phyloP scores from a whole-genome alignment of 2,113 vertebrate genomes.

The Bubo bubo region DNA sequence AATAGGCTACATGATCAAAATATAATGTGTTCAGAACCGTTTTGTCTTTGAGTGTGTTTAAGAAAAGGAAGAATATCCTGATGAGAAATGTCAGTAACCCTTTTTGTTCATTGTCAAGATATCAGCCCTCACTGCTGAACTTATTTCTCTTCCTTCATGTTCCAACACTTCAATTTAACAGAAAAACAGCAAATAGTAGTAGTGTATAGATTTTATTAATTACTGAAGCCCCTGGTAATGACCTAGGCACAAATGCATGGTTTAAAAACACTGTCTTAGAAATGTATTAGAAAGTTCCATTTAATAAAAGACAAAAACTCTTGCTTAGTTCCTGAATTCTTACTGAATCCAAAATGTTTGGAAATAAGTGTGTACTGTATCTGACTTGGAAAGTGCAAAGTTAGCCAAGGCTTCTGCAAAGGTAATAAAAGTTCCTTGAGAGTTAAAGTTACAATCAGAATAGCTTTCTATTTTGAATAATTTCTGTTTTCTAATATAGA shows the following conservation, averaged over 20 bases:
- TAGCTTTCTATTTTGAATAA: neutral
- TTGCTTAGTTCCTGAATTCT: neutral
- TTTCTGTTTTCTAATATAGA: neutral
- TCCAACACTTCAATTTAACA: neutral
- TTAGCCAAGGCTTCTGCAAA: neutral
- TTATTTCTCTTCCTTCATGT: neutral
- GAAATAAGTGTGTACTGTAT: neutral
- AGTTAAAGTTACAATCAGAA: neutral
- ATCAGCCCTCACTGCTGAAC: neutral
- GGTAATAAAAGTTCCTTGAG: neutral
- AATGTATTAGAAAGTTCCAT: neutral
- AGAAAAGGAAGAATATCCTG: neutral
- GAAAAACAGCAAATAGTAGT: neutral
- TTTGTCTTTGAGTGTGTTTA: neutral
- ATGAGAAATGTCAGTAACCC: neutral
- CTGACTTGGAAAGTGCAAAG: neutral
- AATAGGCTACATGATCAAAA: neutral
- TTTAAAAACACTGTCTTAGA: neutral
- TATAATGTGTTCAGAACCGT: neutral
- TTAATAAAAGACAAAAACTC: neutral
- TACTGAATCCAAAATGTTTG: neutral
- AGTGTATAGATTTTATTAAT: neutral
- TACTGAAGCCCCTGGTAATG: neutral
- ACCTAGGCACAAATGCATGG: neutral
- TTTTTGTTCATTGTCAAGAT: neutral